Base-by-base conservation (phyloP, 2,113 vertebrate genomes). In the Noturus placidus region DNA sequence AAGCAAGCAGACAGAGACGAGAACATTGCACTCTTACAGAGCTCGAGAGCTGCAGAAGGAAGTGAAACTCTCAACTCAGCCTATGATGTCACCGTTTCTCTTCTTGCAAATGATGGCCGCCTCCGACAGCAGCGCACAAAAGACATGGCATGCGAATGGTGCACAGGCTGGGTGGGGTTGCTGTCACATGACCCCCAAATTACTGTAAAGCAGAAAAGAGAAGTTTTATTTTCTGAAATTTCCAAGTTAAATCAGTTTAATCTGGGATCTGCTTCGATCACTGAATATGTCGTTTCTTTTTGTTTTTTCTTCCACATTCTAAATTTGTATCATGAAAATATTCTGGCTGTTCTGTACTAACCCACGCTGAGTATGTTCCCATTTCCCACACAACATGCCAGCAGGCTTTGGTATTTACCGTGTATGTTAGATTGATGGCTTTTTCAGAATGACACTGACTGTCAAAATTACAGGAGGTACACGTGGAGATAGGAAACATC, bases 41-140 rank as follows among this genome's bases (percentile, higher is more conserved):
- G 79, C 54, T 56, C 33, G 46, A 35, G 59, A 52, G 38, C 50
- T 61, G 38, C 78, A 82, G 77, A 76, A 86, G 89, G 89, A 90
- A 90, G 57, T 20, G 87, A 88, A 88, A 86, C 87, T 79, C 46
- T 63, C 79, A 5, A 46, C 78, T 69, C 35, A 80, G 70, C 42
- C 50, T 20, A 61, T 84, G 82, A 84, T 78, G 70, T 83, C 87
- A 88, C 82, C 25, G n/a, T 78, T 88, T 83, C 87, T 83, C 46
- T 78, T 56, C 81, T 65, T 52, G 81, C 83, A 84, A 84, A 35
- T 11, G 56, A 61, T 9, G 57, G 27, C 78, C n/a, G 20, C 63
- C 15, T 83, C 15, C 4, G 22, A 56, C 50, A 83, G 69, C 56
- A 42, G 5, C 38, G 63, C 25, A 86, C 13, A 82, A 70, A 59